Evolutionary conservation across 2,888 invertebrate species (phyloP).

Genomic region (Drosophila mimica): DNA sequence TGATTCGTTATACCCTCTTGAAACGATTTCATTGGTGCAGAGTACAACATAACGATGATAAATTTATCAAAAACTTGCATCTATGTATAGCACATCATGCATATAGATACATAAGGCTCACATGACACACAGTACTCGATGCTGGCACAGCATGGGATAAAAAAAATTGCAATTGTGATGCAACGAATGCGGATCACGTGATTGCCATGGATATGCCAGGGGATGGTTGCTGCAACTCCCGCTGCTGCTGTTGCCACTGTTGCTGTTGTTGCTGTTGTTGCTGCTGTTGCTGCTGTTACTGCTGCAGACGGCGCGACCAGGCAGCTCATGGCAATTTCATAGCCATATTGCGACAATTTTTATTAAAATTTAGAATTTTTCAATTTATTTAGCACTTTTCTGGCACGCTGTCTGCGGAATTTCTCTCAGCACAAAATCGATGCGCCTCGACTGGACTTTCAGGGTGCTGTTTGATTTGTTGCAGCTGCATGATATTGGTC

Average conservation of each 20-base stretch:
- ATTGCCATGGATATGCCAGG: constrained; percentile 49
- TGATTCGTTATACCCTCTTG: not conserved
- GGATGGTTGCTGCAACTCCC: constrained; percentile 6
- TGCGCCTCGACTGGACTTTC: constrained; percentile 5
- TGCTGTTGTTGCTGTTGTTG: not conserved
- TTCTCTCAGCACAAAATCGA: not conserved
- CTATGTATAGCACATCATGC: constrained; percentile 22
- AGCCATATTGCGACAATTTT: constrained; percentile 80
- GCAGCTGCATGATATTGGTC: constrained; percentile 78
- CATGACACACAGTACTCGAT: constrained; percentile 21
- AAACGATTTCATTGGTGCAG: not conserved
- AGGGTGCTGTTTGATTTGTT: constrained; percentile 68
- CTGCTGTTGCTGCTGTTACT: constrained; percentile 6
- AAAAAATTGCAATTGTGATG: constrained; percentile 53
- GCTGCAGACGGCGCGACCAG: constrained; percentile 20
- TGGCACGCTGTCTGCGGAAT: constrained; percentile 10
- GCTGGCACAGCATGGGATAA: constrained; percentile 11
- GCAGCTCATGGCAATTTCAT: constrained; percentile 72
- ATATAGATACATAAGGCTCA: constrained; percentile 25
- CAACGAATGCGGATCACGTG: constrained; percentile 62
- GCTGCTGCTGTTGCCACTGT: not conserved
- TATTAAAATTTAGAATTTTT: constrained; percentile 78
- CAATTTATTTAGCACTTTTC: constrained; percentile 73
- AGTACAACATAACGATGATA: constrained; percentile 35
- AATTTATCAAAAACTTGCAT: constrained; percentile 52